phyloP scores from a whole-genome alignment of 2,888 invertebrate genomes.

The Athrips mouffetella region DNA sequence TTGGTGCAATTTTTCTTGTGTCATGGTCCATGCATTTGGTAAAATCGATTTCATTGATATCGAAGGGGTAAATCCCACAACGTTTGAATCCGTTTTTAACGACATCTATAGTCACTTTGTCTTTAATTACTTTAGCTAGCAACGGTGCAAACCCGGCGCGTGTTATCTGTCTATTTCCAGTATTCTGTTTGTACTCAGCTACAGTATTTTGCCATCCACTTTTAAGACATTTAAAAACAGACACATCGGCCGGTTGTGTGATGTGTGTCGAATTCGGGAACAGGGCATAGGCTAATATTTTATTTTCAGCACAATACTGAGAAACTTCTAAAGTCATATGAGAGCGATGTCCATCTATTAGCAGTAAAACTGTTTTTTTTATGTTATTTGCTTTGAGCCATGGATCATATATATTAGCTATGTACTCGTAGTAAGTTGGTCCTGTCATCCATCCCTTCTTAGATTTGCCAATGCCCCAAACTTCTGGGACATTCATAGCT shows the following conservation, averaged over 20 bases:
- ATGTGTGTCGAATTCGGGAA: too few species aligned
- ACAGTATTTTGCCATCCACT: slow-evolving; percentile 17
- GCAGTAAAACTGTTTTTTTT: too few species aligned
- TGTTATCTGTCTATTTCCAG: too few species aligned
- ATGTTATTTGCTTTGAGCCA: too few species aligned
- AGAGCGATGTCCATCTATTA: slow-evolving; percentile 18
- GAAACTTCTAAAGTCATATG: slow-evolving; percentile 16
- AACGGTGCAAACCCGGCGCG: slow-evolving; percentile 16
- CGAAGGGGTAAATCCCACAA: neutral
- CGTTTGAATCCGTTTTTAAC: slow-evolving; percentile 7
- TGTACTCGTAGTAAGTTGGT: too few species aligned
- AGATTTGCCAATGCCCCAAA: too few species aligned
- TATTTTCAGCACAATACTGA: slow-evolving; percentile 16
- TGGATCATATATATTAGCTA: too few species aligned
- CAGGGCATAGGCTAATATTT: slow-evolving; percentile 16
- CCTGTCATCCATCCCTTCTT: too few species aligned
- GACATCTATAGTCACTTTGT: slow-evolving; percentile 10
- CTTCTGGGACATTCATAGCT: neutral
- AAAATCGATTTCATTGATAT: neutral
- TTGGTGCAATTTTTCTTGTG: neutral
- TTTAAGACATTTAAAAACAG: slow-evolving; percentile 17
- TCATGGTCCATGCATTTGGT: slow-evolving; percentile 13
- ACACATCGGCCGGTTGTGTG: slow-evolving; percentile 18
- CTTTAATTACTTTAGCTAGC: slow-evolving; percentile 6
- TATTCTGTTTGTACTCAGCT: too few species aligned